Evolutionary conservation across 2,113 vertebrate genomes (phyloP), one percentile per base, ranked within the genome.

Genomic region (Heteronetta atricapilla): DNA sequence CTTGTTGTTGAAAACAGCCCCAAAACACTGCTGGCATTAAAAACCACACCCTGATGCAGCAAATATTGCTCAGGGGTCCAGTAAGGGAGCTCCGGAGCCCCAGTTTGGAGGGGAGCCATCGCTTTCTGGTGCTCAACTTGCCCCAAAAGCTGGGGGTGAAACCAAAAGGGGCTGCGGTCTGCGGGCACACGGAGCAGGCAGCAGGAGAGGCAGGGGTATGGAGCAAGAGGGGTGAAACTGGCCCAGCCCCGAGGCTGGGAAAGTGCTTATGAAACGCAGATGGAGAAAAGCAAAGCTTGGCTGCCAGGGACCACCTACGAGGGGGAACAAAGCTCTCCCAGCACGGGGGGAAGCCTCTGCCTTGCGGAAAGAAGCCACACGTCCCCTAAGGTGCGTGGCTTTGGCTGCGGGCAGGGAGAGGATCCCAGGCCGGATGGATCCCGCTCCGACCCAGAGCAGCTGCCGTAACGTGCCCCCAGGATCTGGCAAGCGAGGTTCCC

Each of bases 11-110:
- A 18, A 34, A 62, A 16, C 19, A 8, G 6, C 26, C 28, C 11
- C 4, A 10, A 33, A 77, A 48, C 0, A 3, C 2, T 0, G 0
- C 1, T 13, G 29, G 34, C 23, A 6, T 84, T 13, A 4, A 2
- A 64, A 58, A 8, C 0, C 28, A 11, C 42, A 68, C 29, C 17
- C 82, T 17, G 23, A 52, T 9, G 66, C 28, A 76, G 70, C 56
- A 16, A 8, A 20, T 26, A 62, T 31, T 68, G 21, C 10, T 44
- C 5, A 8, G 18, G 28, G 68, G 15, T 20, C 53, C 25, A 79
- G 16, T 10, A 56, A 56, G 13, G 26, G 2, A 2, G 42, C 26
- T 84, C 19, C 34, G 1, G 42, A 80, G 44, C 21, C 34, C 11
- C 4, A 1, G 50, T 94, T 42, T 50, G 69, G 33, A 1, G 2